Conservation (phyloP, 1,140 invertebrate species). For the Octopus sinensis region DNA sequence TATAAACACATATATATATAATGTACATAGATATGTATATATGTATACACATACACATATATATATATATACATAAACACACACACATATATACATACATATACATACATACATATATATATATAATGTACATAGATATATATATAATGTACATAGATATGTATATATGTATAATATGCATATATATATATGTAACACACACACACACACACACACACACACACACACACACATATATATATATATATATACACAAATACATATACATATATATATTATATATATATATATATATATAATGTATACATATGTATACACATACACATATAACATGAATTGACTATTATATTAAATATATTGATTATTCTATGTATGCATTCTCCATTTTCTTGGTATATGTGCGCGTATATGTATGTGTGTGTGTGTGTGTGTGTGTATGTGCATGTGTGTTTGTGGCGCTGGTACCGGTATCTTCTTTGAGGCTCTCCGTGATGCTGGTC, state of each 20-base stretch:
- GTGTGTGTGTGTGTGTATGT: slow-evolving; percentile 5
- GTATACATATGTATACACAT: neutral
- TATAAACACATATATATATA: too few species aligned
- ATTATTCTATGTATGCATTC: neutral
- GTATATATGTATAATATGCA: neutral
- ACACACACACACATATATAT: neutral
- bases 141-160: neutral
- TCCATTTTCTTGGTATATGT: neutral
- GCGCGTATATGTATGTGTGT: slow-evolving; percentile 3
- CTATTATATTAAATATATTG: neutral
- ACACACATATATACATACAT: too few species aligned
- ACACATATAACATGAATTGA: neutral
- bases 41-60: too few species aligned
- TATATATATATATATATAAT: slow-evolving; percentile 5
- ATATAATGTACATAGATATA: too few species aligned
- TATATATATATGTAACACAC: too few species aligned
- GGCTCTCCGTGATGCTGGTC: too few species aligned
- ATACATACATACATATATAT: too few species aligned
- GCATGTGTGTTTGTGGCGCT: neutral
- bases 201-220: neutral
- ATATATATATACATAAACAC: too few species aligned
- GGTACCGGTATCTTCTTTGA: too few species aligned
- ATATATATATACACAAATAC: neutral
- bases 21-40: too few species aligned
- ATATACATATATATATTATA: neutral